These are phyloP conservation scores for Pteromalus puparum DNA, from an alignment of 1,140 invertebrate genomes.

Conservation along the genomic window DNA sequence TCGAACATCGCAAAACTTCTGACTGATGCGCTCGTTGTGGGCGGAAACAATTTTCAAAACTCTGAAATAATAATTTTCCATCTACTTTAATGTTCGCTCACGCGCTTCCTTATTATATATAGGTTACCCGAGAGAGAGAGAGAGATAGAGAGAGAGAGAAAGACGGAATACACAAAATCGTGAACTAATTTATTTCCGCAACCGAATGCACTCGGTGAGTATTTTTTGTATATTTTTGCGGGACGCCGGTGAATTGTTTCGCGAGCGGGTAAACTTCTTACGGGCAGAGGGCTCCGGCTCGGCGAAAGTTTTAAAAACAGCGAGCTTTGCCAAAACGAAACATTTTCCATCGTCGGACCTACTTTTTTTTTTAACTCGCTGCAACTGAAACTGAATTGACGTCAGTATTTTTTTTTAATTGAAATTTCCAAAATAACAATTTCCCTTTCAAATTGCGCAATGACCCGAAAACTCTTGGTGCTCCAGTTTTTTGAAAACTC, in stretches of 20 bases:
- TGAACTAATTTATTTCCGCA: not conserved
- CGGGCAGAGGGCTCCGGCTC: too few species aligned
- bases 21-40: too few species aligned
- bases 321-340: constrained; percentile 16
- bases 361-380: not conserved
- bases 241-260: not conserved
- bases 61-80: not conserved
- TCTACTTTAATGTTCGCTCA: not conserved
- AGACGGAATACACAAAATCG: not conserved
- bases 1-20: not conserved
- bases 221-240: not conserved
- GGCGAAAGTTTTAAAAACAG: constrained; percentile 16
- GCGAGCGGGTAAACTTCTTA: not conserved
- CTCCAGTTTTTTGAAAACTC: not conserved
- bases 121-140: not conserved
- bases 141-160: too few species aligned
- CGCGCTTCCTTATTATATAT: too few species aligned
- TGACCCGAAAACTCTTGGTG: not conserved
- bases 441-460: not conserved
- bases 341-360: not conserved
- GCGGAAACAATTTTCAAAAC: not conserved
- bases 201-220: not conserved
- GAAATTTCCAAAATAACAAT: not conserved
- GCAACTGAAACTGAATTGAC: not conserved
- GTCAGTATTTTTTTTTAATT: not conserved